phyloP scores from a whole-genome alignment of 2,888 invertebrate genomes.

The Malthinus seriepunctatus region DNA sequence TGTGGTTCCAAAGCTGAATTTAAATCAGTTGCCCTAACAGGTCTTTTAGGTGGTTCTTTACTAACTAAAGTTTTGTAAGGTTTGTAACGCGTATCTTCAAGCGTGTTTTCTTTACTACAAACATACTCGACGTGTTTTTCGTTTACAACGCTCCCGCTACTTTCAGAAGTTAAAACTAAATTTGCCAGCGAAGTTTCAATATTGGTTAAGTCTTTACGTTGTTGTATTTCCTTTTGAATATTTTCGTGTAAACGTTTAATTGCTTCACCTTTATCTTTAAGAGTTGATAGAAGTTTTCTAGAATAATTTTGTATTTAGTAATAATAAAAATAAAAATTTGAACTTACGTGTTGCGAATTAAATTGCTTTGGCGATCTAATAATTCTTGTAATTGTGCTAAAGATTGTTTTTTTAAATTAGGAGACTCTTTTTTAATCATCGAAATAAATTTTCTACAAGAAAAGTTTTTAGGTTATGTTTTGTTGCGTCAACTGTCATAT shows the following conservation, averaged over 20 bases:
- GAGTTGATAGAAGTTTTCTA: conserved; percentile 12
- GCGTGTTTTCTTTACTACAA: conserved; percentile 19
- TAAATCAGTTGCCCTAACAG: conserved; percentile 1
- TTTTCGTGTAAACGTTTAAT: conserved; percentile 7
- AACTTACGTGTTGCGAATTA: conserved; percentile 19
- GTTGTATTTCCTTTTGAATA: conserved; percentile 17
- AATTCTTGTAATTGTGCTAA: conserved; percentile 18
- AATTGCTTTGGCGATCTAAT: conserved; percentile 9
- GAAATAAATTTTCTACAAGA: too few species aligned
- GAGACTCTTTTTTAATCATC: too few species aligned
- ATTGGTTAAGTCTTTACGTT: conserved; percentile 5
- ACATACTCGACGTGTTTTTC: conserved; percentile 18
- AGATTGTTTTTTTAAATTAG: conserved; percentile 13
- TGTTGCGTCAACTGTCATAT: too few species aligned
- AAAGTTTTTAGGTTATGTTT: too few species aligned
- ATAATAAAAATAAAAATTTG: background rate
- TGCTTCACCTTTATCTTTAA: conserved; percentile 18
- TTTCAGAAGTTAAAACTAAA: background rate
- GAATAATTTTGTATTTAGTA: background rate
- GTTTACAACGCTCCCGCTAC: background rate
- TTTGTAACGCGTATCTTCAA: conserved; percentile 15
- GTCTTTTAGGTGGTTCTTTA: background rate
- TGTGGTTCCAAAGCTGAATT: conserved; percentile 14
- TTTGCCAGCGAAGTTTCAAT: conserved; percentile 5
- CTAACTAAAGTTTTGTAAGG: conserved; percentile 17